A percentile compares a stretch with the other conserved stretches of the same genome.
phyloP scores from a whole-genome alignment of 2,888 invertebrate genomes.

The Drosophila emarginata region DNA sequence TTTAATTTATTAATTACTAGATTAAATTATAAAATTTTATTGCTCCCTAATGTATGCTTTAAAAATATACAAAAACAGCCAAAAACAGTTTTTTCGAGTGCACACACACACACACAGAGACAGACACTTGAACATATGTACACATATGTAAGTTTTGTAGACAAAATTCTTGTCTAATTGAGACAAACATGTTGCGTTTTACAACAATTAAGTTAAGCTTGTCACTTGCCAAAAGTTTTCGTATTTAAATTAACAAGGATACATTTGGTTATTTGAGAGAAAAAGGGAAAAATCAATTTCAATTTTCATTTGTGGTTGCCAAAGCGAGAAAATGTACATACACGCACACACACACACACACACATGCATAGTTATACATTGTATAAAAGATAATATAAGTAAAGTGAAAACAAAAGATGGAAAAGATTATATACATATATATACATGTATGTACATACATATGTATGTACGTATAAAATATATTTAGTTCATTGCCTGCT shows the following conservation, averaged over 20 bases:
- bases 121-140: neutral
- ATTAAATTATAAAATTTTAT: neutral
- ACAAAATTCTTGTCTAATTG: slow-evolving; percentile 4
- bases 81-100: neutral
- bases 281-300: slow-evolving; percentile 1
- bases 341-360: neutral
- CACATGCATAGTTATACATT: too few species aligned
- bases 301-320: neutral
- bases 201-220: slow-evolving; percentile 3
- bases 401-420: neutral
- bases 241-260: neutral
- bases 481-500: slow-evolving; percentile 5
- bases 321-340: neutral
- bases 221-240: slow-evolving; percentile 5
- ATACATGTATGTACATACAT: too few species aligned
- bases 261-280: neutral
- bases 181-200: slow-evolving; percentile 15
- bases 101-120: neutral
- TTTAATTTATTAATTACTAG: neutral
- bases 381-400: too few species aligned
- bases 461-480: neutral
- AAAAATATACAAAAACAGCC: neutral
- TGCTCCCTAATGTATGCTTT: neutral
- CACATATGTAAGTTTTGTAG: neutral
- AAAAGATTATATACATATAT: neutral